A percentile compares a stretch with the other conserved stretches of the same genome.
Conservation (phyloP, 2,888 invertebrate genomes). For the Erebia ligea region DNA sequence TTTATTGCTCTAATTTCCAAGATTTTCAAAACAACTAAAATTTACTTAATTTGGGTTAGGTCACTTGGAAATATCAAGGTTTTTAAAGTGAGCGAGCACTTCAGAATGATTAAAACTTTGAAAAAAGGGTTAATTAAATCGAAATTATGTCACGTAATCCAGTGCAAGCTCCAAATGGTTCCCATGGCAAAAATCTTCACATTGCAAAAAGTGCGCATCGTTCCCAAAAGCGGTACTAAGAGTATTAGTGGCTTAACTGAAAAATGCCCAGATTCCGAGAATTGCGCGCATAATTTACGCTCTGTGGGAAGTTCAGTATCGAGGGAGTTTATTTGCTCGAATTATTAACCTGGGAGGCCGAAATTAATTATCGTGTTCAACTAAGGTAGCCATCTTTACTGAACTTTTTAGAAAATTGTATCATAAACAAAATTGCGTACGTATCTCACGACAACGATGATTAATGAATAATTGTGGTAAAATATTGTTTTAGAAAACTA, state of each 20-base stretch:
- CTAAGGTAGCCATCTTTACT: constrained; percentile 11
- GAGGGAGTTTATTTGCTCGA: constrained; percentile 55
- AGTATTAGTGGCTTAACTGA: constrained; percentile 36
- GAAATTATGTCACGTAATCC: constrained; percentile 5
- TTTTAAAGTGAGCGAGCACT: too few relatives aligned
- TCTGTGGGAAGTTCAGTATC: constrained; percentile 62
- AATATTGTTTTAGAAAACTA: too few relatives aligned
- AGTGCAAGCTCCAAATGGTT: constrained; percentile 10
- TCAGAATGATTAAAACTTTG: too few relatives aligned
- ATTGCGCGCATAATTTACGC: constrained; percentile 52
- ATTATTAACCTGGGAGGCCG: constrained; percentile 65
- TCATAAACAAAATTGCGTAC: neutral
- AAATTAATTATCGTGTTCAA: constrained; percentile 60
- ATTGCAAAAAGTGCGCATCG: constrained; percentile 31
- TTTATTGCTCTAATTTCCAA: too few relatives aligned
- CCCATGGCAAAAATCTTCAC: constrained; percentile 30
- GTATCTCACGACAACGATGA: neutral
- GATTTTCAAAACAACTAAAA: too few relatives aligned
- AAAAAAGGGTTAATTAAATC: neutral
- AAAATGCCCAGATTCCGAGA: constrained; percentile 49
- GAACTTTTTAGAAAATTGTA: neutral
- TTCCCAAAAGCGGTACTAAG: constrained; percentile 28
- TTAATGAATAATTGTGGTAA: neutral
- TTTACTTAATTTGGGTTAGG: neutral
- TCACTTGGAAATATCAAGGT: too few relatives aligned